Base-by-base conservation (phyloP, 2,888 invertebrate species). In the Melieria picta region DNA sequence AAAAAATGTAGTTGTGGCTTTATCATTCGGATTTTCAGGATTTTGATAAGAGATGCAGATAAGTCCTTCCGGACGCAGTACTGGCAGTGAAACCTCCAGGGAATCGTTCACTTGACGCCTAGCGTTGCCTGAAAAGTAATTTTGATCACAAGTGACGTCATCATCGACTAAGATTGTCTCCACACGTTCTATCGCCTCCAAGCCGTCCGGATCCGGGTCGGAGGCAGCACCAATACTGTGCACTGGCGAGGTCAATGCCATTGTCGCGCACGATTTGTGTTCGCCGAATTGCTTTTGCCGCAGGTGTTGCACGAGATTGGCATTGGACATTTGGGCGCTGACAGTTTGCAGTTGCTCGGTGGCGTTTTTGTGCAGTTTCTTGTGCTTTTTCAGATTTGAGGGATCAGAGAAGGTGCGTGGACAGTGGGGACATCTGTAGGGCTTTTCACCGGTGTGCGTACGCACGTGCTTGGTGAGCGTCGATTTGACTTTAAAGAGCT, bases 351-450 rank as follows among this genome's bases (percentile, higher is more conserved):
- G 68, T 9, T 72, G 67, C 16, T 76, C 64, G 1, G 76, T 75
- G 6, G 78, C 77, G 50, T 75, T 75, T 72, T 77, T 79, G 56
- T 78, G 77, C 46, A 77, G 64, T 4, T 60, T 67, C 65, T 77
- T 80, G 71, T 80, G 80, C 48, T 78, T 78, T 57, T 79, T 79
- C 57, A 77, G 80, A 68, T 81, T 81, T 0, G 81, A 80, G 5
- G 79, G 73, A 76, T 80, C 80, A 52, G 93, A 92, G 85, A 94
- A 94, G 72, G 89, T 89, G 30, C 91, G 89, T 42, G 90, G 89
- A 77, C 93, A 93, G 61, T 89, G 86, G 56, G 89, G 86, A 83
- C 94, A 95, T 75, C 88, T 88, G 85, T 91, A 94, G 0, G 94
- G 95, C 79, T 93, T 93, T 83, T 80, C 79, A 5, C 79, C 79